phyloP scores from a whole-genome alignment of 2,888 invertebrate species.

The Meandrusa payeni region DNA sequence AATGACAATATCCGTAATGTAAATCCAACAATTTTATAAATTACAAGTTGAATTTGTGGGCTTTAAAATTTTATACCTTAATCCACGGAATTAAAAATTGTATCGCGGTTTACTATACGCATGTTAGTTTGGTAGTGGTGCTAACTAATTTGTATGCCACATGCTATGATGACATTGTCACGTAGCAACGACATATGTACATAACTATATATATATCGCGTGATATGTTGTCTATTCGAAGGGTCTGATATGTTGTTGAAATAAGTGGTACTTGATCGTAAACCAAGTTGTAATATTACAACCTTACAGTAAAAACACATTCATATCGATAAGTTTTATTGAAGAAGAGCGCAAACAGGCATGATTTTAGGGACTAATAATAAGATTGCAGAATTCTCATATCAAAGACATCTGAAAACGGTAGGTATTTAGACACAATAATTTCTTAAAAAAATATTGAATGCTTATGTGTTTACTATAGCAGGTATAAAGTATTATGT shows the following conservation, averaged over 20 bases:
- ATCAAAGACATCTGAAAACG: too few relatives aligned
- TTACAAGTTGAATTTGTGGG: slow-evolving; percentile 12
- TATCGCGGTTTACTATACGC: slow-evolving; percentile 25
- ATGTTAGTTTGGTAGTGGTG: slow-evolving; percentile 30
- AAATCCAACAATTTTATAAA: slow-evolving; percentile 29
- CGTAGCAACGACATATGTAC: slow-evolving; percentile 45
- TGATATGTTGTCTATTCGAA: slow-evolving; percentile 15
- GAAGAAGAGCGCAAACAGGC: too few relatives aligned
- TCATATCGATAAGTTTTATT: too few relatives aligned
- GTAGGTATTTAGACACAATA: too few relatives aligned
- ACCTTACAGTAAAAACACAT: too few relatives aligned
- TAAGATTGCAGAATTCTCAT: too few relatives aligned
- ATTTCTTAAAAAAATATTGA: too few relatives aligned
- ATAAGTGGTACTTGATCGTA: too few relatives aligned
- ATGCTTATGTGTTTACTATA: too few relatives aligned
- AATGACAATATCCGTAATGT: slow-evolving; percentile 37
- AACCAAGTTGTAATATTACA: too few relatives aligned
- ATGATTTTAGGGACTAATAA: too few relatives aligned
- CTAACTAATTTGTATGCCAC: slow-evolving; percentile 48
- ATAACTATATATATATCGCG: slow-evolving; percentile 18
- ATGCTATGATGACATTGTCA: slow-evolving; percentile 52
- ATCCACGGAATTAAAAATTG: slow-evolving; percentile 30
- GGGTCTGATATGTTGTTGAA: too few relatives aligned
- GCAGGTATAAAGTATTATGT: not conserved
- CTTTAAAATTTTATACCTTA: slow-evolving; percentile 31